phyloP scores from a whole-genome alignment of 1,140 invertebrate genomes.

The Steinernema feltiae region DNA sequence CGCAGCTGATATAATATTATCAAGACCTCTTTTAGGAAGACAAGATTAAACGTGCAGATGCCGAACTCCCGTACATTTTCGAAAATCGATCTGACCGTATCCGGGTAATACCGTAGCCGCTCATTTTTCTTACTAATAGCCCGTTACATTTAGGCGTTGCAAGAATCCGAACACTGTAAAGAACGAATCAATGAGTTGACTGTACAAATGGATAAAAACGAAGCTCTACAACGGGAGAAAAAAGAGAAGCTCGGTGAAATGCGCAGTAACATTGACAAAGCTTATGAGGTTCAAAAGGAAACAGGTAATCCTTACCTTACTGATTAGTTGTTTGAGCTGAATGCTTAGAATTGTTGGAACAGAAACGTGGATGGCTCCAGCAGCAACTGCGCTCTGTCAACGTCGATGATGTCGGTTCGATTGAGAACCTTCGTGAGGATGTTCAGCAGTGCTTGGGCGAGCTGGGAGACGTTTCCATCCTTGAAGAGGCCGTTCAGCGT shows the following conservation, averaged over 20 bases:
- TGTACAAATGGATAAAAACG: not conserved
- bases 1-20: conserved; percentile 6
- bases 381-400: not conserved
- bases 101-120: not conserved
- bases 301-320: not conserved
- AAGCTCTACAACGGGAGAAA: not conserved
- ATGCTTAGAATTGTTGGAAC: not conserved
- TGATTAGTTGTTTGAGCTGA: not conserved
- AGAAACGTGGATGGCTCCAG: not conserved
- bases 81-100: conserved; percentile 25
- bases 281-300: not conserved
- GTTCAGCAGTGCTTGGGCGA: too few species aligned
- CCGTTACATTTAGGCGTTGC: not conserved
- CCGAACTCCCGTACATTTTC: conserved; percentile 42
- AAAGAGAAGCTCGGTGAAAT: not conserved
- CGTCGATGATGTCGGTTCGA: too few species aligned
- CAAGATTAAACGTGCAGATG: conserved; percentile 42
- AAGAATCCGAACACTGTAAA: not conserved
- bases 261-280: not conserved
- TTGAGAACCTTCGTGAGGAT: too few species aligned
- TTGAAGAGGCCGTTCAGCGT: too few species aligned
- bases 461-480: too few species aligned
- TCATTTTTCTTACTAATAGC: too few species aligned
- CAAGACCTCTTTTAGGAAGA: conserved; percentile 27
- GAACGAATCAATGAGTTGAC: not conserved